These are phyloP conservation scores for Maconellicoccus hirsutus DNA, from an alignment of 1,140 invertebrate genomes.

Conservation along the genomic window DNA sequence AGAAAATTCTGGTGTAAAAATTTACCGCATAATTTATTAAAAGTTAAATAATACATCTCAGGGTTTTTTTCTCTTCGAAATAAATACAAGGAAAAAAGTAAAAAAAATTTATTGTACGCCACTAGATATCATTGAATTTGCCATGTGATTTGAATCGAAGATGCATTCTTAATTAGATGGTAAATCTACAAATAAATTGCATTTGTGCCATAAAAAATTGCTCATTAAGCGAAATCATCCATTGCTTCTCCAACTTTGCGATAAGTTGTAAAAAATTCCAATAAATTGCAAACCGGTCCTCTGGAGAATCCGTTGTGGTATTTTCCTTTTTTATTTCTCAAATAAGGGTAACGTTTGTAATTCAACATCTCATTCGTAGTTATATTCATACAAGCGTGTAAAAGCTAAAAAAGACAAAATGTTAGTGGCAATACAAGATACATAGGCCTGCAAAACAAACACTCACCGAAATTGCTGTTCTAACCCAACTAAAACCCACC, in stretches of 20 bases:
- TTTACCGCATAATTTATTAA: no score
- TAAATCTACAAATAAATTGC: no score
- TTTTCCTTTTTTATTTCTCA: conserved; percentile 71
- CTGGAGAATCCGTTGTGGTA: conserved; percentile 82
- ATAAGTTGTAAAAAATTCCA: conserved; percentile 78
- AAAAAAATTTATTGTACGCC: no score
- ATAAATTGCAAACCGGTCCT: conserved; percentile 69
- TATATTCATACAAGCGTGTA: conserved; percentile 79
- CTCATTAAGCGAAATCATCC: conserved; percentile 27
- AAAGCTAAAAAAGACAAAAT: conserved; percentile 48
- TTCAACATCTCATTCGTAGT: conserved; percentile 93
- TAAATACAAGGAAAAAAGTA: no score
- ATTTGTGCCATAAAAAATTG: background rate
- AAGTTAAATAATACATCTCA: no score
- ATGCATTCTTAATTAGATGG: no score
- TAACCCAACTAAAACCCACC: conserved; percentile 71
- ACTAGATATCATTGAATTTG: no score
- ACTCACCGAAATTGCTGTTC: conserved; percentile 76
- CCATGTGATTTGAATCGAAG: no score
- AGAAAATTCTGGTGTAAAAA: no score
- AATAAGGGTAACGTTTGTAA: conserved; percentile 77
- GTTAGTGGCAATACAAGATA: no score
- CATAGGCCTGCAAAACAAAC: no score
- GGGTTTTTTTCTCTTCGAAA: no score
- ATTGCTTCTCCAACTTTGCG: conserved; percentile 40